Evolutionary conservation across 2,888 invertebrate species (phyloP).

Genomic region (Lasioglossum calceatum): DNA sequence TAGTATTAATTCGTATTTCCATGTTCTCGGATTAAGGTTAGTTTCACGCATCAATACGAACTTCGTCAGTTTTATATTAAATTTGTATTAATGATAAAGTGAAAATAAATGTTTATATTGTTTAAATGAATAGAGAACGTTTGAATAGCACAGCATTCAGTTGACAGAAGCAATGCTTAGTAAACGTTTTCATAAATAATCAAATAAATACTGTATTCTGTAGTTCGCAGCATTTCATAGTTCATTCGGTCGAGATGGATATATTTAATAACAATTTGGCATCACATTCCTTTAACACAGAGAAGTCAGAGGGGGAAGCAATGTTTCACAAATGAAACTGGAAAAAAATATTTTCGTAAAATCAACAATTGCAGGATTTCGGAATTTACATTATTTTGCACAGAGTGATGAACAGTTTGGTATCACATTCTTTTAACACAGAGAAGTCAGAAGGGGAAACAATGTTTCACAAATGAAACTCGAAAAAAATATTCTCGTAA

Average conservation of each 20-base stretch:
- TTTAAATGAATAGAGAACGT: neutral
- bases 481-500: neutral
- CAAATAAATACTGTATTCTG: too few species aligned
- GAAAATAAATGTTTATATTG: constrained; percentile 1
- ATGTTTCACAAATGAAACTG: neutral
- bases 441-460: neutral
- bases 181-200: neutral
- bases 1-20: neutral
- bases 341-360: neutral
- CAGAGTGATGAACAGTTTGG: too few species aligned
- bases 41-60: neutral
- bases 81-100: neutral
- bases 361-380: too few species aligned
- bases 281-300: too few species aligned
- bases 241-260: neutral
- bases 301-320: neutral
- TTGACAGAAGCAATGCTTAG: neutral
- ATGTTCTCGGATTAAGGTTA: constrained; percentile 6
- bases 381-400: too few species aligned
- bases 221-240: too few species aligned
- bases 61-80: neutral
- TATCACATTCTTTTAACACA: too few species aligned
- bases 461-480: neutral
- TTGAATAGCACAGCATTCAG: neutral
- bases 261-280: neutral